Conservation (phyloP, 2,888 invertebrate species). For the Cataglyphis livida region DNA sequence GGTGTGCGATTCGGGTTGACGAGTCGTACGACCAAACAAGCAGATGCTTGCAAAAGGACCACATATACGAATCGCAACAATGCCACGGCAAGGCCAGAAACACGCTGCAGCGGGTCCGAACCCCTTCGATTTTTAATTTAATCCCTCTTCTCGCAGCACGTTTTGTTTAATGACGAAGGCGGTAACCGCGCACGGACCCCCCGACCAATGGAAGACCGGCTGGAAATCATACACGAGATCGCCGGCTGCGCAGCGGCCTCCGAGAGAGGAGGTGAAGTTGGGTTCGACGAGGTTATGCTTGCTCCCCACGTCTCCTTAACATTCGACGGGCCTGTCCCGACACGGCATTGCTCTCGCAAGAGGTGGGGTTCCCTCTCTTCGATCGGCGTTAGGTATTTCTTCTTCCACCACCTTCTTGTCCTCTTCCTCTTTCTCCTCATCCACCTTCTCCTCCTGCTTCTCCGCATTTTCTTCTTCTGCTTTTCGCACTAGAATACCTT, state of each 20-base stretch:
- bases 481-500: conserved; percentile 16
- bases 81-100: conserved; percentile 70
- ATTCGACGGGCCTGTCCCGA: conserved; percentile 84
- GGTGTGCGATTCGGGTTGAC: conserved; percentile 46
- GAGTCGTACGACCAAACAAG: conserved; percentile 51
- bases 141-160: conserved; percentile 70
- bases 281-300: conserved; percentile 80
- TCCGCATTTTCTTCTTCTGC: conserved; percentile 36
- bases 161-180: conserved; percentile 80
- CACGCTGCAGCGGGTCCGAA: conserved; percentile 63
- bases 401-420: conserved; percentile 57
- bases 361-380: conserved; percentile 80
- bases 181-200: conserved; percentile 75
- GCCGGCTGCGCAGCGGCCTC: conserved; percentile 77
- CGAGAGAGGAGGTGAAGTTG: conserved; percentile 79
- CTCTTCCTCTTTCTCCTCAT: conserved; percentile 56
- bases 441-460: conserved; percentile 57
- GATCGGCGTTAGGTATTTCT: conserved; percentile 77
- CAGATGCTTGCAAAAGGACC: conserved; percentile 54
- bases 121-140: conserved; percentile 74
- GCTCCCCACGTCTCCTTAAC: conserved; percentile 81
- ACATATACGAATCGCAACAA: conserved; percentile 55
- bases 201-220: conserved; percentile 80
- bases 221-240: conserved; percentile 84
- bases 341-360: conserved; percentile 77